These are phyloP conservation scores for Calliphora vicina DNA, from an alignment of 1,140 invertebrate species.

Conservation along the genomic window DNA sequence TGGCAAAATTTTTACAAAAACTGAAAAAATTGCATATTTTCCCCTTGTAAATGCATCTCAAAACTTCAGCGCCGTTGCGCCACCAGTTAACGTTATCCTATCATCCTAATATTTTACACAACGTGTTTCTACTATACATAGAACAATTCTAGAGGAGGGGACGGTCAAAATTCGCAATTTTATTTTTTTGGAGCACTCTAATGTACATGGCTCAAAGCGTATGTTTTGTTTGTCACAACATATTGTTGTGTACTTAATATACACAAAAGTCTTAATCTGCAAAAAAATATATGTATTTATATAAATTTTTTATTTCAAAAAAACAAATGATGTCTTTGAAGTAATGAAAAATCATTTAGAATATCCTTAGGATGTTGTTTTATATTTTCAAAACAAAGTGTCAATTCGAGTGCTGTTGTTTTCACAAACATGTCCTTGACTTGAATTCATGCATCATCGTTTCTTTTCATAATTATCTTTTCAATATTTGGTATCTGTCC, in stretches of 20 bases:
- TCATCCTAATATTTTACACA: too few relatives aligned
- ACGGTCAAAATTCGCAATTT: too few relatives aligned
- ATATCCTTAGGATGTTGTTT: slow-evolving; percentile 3
- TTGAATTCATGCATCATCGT: neutral
- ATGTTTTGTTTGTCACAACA: too few relatives aligned
- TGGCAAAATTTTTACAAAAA: too few relatives aligned
- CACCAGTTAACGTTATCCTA: too few relatives aligned
- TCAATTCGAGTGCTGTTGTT: neutral
- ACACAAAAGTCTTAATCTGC: neutral
- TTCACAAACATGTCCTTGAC: neutral
- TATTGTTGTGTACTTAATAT: neutral
- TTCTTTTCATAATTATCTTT: neutral
- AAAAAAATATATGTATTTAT: neutral
- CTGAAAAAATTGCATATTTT: too few relatives aligned
- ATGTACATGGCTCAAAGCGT: too few relatives aligned
- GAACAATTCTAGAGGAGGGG: too few relatives aligned
- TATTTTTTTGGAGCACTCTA: too few relatives aligned
- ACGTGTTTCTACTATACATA: too few relatives aligned
- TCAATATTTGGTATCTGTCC: neutral
- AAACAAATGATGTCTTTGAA: neutral
- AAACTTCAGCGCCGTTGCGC: too few relatives aligned
- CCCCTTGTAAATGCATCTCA: too few relatives aligned
- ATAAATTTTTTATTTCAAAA: neutral
- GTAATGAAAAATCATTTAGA: neutral
- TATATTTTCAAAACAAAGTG: neutral